Percentiles rank a stretch among this genome's conserved stretches.
These are phyloP conservation scores for Adineta ricciae DNA, from an alignment of 2,888 invertebrate species.

Conservation along the genomic window DNA sequence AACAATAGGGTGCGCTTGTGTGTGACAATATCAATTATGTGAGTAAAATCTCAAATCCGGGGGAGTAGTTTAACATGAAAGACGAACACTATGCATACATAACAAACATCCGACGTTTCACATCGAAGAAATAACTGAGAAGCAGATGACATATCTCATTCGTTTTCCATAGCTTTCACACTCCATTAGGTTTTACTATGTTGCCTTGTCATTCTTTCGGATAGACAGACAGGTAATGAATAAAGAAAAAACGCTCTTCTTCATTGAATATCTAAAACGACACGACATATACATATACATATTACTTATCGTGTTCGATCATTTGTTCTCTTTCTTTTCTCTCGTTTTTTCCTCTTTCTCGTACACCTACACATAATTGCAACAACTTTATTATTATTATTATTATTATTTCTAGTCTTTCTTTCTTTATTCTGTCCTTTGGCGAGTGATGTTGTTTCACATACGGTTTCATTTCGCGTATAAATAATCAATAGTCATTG, in stretches of 20 bases:
- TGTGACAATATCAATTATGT: slow-evolving; percentile 7
- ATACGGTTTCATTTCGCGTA: not conserved
- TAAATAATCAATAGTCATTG: slow-evolving; percentile 9
- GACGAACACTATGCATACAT: not conserved
- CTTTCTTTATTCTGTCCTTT: not conserved
- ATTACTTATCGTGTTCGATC: slow-evolving; percentile 13
- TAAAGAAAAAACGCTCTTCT: not conserved
- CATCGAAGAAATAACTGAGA: not conserved
- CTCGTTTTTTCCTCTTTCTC: not conserved
- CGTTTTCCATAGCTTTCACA: not conserved
- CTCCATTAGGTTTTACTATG: not conserved
- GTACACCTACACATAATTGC: slow-evolving; percentile 7
- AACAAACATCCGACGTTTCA: not conserved
- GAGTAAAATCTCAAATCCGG: not conserved
- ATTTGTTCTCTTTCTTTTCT: slow-evolving; percentile 5
- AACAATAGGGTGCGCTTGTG: not conserved
- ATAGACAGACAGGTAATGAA: slow-evolving; percentile 5
- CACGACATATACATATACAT: not conserved
- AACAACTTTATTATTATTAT: slow-evolving; percentile 15
- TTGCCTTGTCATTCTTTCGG: not conserved
- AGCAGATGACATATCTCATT: not conserved
- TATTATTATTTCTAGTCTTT: not conserved
- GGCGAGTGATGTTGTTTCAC: not conserved
- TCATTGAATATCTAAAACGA: not conserved
- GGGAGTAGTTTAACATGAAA: not conserved